Percentiles rank a stretch among this genome's conserved stretches.
phyloP scores from a whole-genome alignment of 37 sponge, comb jelly and placozoan genomes.

The Dysidea cf. avara region DNA sequence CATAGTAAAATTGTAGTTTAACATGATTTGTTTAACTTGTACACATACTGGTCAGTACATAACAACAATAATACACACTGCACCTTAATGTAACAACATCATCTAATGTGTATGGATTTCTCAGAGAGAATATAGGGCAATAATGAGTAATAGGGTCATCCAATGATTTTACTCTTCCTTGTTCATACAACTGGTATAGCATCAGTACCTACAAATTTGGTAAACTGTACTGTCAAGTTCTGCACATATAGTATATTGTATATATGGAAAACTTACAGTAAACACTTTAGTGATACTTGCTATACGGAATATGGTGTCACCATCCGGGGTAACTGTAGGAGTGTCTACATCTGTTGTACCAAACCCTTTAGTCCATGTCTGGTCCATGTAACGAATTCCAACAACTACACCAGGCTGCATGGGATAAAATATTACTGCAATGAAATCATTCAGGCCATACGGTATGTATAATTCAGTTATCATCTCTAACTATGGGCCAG shows the following conservation, averaged over 20 bases:
- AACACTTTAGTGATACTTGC: constrained; percentile 72
- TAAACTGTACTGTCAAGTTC: no score
- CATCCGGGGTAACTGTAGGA: neutral
- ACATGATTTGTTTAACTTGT: no score
- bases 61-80: no score
- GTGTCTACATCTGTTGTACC: constrained; percentile 15
- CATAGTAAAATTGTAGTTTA: no score
- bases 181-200: constrained; percentile 58
- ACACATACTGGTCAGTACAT: no score
- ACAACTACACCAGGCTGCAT: constrained; percentile 53
- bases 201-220: constrained; percentile 17
- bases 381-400: constrained; percentile 46
- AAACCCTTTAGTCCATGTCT: constrained; percentile 29
- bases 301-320: constrained; percentile 52
- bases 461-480: no score
- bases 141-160: constrained; percentile 61
- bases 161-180: constrained; percentile 45
- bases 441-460: no score
- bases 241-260: no score
- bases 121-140: constrained; percentile 48
- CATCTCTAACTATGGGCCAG: no score
- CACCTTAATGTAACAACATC: no score
- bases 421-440: no score
- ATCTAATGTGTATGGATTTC: constrained; percentile 17
- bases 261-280: constrained; percentile 66